These are phyloP conservation scores for Teleogryllus oceanicus DNA, from an alignment of 2,888 invertebrate species.

Conservation along the genomic window DNA sequence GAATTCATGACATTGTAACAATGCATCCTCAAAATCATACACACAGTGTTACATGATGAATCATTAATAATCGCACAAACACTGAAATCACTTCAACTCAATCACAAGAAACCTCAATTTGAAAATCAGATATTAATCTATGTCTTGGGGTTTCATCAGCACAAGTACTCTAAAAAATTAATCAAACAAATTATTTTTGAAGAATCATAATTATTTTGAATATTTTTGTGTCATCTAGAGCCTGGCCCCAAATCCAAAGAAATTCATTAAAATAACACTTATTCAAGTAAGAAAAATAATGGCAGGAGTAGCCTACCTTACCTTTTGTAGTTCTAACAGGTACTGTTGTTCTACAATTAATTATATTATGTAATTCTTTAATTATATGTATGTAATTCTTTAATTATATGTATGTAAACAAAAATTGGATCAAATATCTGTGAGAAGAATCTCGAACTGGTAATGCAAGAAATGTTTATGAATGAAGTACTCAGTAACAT, in stretches of 20 bases:
- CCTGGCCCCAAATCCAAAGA: not conserved
- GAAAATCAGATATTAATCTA: not conserved
- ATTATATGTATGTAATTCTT: no score
- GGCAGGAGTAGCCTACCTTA: conserved; percentile 11
- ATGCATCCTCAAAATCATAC: not conserved
- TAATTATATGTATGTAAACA: no score
- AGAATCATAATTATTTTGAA: not conserved
- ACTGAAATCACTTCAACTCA: not conserved
- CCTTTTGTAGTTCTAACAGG: conserved; percentile 9
- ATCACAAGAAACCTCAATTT: not conserved
- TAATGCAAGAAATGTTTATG: no score
- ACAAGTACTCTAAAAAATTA: not conserved
- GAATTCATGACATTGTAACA: not conserved
- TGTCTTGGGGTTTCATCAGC: not conserved
- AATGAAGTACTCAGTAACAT: not conserved
- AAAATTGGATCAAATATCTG: not conserved
- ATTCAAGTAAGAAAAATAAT: not conserved
- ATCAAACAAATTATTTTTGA: not conserved
- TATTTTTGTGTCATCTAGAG: not conserved
- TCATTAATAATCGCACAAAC: not conserved
- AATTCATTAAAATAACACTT: not conserved
- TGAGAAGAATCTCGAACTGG: not conserved
- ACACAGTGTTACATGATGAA: not conserved
- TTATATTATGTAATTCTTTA: no score
- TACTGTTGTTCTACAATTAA: conserved; percentile 3